These are phyloP conservation scores for sheep (Ovis aries) DNA, from an alignment of 2,113 vertebrate genomes.

Conservation along the genomic window ARS-UI_Ramb_v3.0 NC_056061.1:1554001-1554500, in stretches of 20 bases:
- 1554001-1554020: background rate
- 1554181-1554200: background rate
- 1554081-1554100: background rate
- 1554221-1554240: background rate
- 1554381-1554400: conserved; percentile 8
- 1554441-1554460: background rate
- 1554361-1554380: background rate
- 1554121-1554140: background rate
- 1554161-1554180: background rate
- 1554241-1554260: background rate
- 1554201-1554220: background rate
- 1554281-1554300: background rate
- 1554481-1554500: background rate
- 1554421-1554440: background rate
- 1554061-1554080: background rate
- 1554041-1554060: conserved; percentile 5
- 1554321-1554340: background rate
- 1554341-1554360: background rate
- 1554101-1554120: background rate
- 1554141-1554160: background rate
- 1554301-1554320: background rate
- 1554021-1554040: background rate
- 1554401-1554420: background rate
- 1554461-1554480: background rate
- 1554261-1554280: background rate